Conservation (phyloP, 2,113 vertebrate genomes). For the Lasiurus borealis region DNA sequence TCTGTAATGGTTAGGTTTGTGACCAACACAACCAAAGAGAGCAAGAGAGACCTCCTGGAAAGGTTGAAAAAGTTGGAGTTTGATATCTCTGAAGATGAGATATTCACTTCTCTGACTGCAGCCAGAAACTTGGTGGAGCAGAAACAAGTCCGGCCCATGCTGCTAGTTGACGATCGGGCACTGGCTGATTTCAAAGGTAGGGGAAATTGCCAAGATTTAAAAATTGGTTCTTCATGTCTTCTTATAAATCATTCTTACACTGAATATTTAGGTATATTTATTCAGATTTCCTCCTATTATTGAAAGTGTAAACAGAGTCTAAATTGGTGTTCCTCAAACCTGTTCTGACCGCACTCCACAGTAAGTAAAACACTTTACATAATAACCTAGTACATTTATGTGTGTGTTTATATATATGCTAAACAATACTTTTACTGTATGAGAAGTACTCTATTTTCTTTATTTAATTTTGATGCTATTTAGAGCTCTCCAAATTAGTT, state of each 20-base stretch:
- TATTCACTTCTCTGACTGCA: constrained; percentile 97
- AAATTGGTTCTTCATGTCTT: not conserved
- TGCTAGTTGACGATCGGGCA: constrained; percentile 94
- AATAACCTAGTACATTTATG: not conserved
- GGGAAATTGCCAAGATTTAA: not conserved
- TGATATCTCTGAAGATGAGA: constrained; percentile 93
- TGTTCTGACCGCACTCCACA: not conserved
- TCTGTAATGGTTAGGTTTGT: constrained; percentile 93
- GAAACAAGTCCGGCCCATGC: constrained; percentile 91
- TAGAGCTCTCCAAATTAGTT: constrained; percentile 32
- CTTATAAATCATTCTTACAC: not conserved
- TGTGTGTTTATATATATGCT: constrained; percentile 2
- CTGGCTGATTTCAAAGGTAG: constrained; percentile 95
- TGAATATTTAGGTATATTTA: not conserved
- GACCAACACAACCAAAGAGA: constrained; percentile 98
- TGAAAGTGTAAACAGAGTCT: not conserved
- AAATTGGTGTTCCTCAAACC: not conserved
- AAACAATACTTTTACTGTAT: not conserved
- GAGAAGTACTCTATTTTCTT: not conserved
- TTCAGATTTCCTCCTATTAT: constrained; percentile 30
- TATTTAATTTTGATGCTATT: constrained; percentile 41
- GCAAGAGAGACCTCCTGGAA: constrained; percentile 92
- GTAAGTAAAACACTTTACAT: not conserved
- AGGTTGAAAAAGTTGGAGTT: constrained; percentile 91
- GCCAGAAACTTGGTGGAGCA: constrained; percentile 94